These are phyloP conservation scores for Melanotaenia maccullochi DNA, from an alignment of 2,797 vertebrate genomes.

Conservation along the genomic window DNA sequence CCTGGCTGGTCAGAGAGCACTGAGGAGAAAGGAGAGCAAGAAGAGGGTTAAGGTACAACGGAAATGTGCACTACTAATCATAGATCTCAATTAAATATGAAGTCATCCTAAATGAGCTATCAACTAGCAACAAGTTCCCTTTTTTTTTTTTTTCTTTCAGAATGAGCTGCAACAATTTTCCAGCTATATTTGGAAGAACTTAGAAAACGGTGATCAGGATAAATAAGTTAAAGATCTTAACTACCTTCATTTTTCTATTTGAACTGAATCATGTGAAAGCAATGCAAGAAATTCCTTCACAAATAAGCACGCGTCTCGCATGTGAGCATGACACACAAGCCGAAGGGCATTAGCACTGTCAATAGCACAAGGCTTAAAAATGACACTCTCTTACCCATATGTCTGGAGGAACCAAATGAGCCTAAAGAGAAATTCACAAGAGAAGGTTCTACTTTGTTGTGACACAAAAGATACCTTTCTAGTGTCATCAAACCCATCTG, in stretches of 20 bases:
- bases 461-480: slow-evolving; percentile 66
- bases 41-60: slow-evolving; percentile 22
- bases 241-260: slow-evolving; percentile 25
- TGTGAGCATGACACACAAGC: slow-evolving; percentile 62
- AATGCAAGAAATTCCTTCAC: slow-evolving; percentile 40
- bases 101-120: slow-evolving; percentile 25
- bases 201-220: slow-evolving; percentile 7
- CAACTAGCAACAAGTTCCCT: slow-evolving; percentile 46
- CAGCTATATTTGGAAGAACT: slow-evolving; percentile 51
- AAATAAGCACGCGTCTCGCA: slow-evolving; percentile 56
- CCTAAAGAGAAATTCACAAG: slow-evolving; percentile 42
- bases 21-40: slow-evolving; percentile 59
- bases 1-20: slow-evolving; percentile 88
- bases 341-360: slow-evolving; percentile 36
- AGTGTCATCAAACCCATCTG: slow-evolving; percentile 54
- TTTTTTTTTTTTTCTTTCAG: slow-evolving; percentile 33
- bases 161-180: slow-evolving; percentile 24
- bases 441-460: slow-evolving; percentile 54
- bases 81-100: slow-evolving; percentile 43
- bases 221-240: slow-evolving; percentile 11
- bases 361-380: slow-evolving; percentile 57
- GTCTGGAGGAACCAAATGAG: slow-evolving; percentile 52
- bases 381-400: slow-evolving; percentile 60
- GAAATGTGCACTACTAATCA: slow-evolving; percentile 29
- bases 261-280: slow-evolving; percentile 58